phyloP scores from a whole-genome alignment of 1,140 invertebrate species.

The Psilanteris sp. region DNA sequence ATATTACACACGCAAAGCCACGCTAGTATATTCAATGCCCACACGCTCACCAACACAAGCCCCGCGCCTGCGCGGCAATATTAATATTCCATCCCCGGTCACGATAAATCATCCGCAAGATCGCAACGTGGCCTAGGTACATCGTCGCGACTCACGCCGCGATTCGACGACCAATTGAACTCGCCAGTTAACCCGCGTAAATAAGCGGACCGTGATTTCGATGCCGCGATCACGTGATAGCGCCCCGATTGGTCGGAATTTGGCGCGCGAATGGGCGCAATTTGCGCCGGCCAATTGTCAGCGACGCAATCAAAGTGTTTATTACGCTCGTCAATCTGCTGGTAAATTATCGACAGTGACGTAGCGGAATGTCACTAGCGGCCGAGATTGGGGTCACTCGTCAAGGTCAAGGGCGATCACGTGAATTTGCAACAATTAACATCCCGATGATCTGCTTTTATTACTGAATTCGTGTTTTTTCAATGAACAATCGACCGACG shows the following conservation, averaged over 20 bases:
- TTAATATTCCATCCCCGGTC: slow-evolving; percentile 69
- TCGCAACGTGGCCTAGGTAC: slow-evolving; percentile 8
- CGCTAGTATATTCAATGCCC: slow-evolving; percentile 17
- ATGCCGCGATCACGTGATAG: slow-evolving; percentile 39
- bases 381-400: slow-evolving; percentile 31
- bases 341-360: slow-evolving; percentile 51
- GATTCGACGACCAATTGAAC: slow-evolving; percentile 52
- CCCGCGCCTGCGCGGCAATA: slow-evolving; percentile 63
- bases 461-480: too few relatives aligned
- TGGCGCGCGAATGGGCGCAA: slow-evolving; percentile 16
- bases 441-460: too few relatives aligned
- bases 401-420: slow-evolving; percentile 41
- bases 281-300: slow-evolving; percentile 40
- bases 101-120: slow-evolving; percentile 47
- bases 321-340: slow-evolving; percentile 50
- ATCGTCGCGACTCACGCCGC: slow-evolving; percentile 10
- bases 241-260: slow-evolving; percentile 12
- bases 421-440: too few relatives aligned
- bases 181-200: slow-evolving; percentile 18
- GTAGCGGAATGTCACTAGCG: slow-evolving; percentile 40
- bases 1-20: slow-evolving; percentile 64
- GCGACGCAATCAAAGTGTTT: slow-evolving; percentile 40
- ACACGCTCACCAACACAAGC: slow-evolving; percentile 24
- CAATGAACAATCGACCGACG: too few relatives aligned
- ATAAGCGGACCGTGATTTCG: slow-evolving; percentile 40